phyloP scores from a whole-genome alignment of 2,113 vertebrate species.

The Phocoena sinus region DNA sequence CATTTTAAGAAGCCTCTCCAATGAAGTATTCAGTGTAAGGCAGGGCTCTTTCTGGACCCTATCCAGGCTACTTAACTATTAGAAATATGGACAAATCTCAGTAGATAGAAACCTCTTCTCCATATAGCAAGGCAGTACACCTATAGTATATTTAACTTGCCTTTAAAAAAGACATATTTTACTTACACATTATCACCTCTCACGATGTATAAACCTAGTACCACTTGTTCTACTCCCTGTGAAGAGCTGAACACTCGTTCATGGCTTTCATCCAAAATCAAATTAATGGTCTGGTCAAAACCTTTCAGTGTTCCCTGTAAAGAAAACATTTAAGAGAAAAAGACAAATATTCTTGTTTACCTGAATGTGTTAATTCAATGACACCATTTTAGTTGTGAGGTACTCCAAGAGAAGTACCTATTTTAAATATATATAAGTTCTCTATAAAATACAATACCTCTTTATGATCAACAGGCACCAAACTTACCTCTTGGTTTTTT shows the following conservation, averaged over 20 bases:
- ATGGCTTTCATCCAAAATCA: constrained; percentile 99
- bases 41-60: not conserved
- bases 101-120: not conserved
- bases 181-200: constrained; percentile 99
- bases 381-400: not conserved
- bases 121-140: not conserved
- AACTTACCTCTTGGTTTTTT: not conserved
- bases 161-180: not conserved
- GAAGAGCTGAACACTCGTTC: constrained; percentile 99
- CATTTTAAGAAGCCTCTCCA: not conserved
- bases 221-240: constrained; percentile 98
- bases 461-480: not conserved
- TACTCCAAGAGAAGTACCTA: not conserved
- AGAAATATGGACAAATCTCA: not conserved
- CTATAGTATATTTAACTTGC: not conserved
- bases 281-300: constrained; percentile 99
- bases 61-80: not conserved
- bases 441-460: not conserved
- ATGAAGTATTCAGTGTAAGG: not conserved
- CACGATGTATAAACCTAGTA: constrained; percentile 97
- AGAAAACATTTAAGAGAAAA: constrained; percentile 4
- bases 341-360: not conserved
- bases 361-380: not conserved
- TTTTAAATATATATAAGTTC: not conserved
- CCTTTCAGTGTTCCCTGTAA: constrained; percentile 95